These are phyloP conservation scores for Trichopria drosophilae DNA, from an alignment of 2,888 invertebrate genomes.

Conservation along the genomic window DNA sequence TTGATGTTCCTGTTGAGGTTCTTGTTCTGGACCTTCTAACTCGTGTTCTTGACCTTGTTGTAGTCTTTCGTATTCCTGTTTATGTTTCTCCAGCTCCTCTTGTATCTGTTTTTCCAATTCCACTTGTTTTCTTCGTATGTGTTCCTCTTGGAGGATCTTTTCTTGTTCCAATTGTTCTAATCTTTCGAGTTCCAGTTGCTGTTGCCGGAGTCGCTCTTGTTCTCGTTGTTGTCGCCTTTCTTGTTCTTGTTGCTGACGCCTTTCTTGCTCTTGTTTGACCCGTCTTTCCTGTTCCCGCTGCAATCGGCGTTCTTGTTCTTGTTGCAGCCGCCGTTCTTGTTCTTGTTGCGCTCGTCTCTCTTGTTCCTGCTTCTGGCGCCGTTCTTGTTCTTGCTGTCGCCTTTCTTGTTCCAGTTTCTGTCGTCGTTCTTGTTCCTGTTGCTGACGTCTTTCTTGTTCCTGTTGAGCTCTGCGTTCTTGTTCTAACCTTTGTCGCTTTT, in stretches of 20 bases:
- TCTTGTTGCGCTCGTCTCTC: conserved; percentile 46
- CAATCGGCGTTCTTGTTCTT: conserved; percentile 29
- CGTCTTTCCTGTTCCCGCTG: conserved; percentile 20
- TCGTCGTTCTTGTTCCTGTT: conserved; percentile 2
- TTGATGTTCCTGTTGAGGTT: no score
- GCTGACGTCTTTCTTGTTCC: conserved; percentile 1
- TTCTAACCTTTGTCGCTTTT: not conserved
- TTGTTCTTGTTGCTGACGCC: conserved; percentile 11
- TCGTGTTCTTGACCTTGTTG: no score
- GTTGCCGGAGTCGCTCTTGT: conserved; percentile 39
- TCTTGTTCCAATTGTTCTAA: conserved; percentile 47
- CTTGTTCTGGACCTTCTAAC: no score
- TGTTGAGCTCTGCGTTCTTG: conserved; percentile 1
- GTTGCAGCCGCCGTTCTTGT: conserved; percentile 46
- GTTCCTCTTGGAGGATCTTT: conserved; percentile 46
- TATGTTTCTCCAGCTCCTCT: conserved; percentile 26
- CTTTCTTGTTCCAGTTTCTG: conserved; percentile 15
- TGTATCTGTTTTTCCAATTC: no score
- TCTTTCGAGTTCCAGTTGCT: conserved; percentile 36
- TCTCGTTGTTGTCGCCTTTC: no score
- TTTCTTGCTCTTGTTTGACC: conserved; percentile 31
- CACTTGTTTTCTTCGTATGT: conserved; percentile 21
- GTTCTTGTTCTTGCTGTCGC: conserved; percentile 38
- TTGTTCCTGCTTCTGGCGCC: conserved; percentile 34
- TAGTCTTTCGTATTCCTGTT: conserved; percentile 18